Evolutionary conservation across 2,888 invertebrate species (phyloP).

Genomic region (Chorisops tibialis): DNA sequence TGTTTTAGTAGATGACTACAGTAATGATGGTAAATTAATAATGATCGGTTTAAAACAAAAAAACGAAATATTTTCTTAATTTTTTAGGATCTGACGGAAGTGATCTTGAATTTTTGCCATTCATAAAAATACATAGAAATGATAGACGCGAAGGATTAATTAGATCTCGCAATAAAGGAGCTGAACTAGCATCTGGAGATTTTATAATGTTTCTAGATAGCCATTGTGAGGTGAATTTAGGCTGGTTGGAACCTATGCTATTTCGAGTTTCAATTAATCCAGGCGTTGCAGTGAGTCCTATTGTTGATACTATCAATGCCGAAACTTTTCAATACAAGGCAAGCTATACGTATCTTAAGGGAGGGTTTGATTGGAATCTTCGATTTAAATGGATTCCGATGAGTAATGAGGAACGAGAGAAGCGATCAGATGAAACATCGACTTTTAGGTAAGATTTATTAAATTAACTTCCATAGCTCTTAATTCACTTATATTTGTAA

Average conservation of each 20-base stretch:
- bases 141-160: slow-evolving; percentile 46
- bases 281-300: slow-evolving; percentile 49
- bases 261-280: slow-evolving; percentile 37
- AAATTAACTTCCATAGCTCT: no score
- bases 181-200: slow-evolving; percentile 44
- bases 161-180: slow-evolving; percentile 50
- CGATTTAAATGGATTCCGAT: slow-evolving; percentile 53
- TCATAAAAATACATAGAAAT: slow-evolving; percentile 38
- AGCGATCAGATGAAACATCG: slow-evolving; percentile 29
- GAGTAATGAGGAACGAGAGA: slow-evolving; percentile 36
- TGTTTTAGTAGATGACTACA: slow-evolving; percentile 46
- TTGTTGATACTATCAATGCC: slow-evolving; percentile 53
- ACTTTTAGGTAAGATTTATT: slow-evolving; percentile 37
- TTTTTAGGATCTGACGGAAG: slow-evolving; percentile 20
- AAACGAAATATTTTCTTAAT: not conserved
- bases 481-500: no score
- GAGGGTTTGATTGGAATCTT: slow-evolving; percentile 55
- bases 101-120: slow-evolving; percentile 28
- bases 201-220: slow-evolving; percentile 52
- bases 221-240: slow-evolving; percentile 51
- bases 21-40: slow-evolving; percentile 41
- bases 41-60: no score
- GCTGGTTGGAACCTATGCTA: slow-evolving; percentile 53
- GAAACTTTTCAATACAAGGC: slow-evolving; percentile 48
- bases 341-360: slow-evolving; percentile 47